Evolutionary conservation across 2,113 vertebrate species (phyloP), one percentile per base, ranked within the genome.

Genomic region (Herpailurus yagouaroundi): DNA sequence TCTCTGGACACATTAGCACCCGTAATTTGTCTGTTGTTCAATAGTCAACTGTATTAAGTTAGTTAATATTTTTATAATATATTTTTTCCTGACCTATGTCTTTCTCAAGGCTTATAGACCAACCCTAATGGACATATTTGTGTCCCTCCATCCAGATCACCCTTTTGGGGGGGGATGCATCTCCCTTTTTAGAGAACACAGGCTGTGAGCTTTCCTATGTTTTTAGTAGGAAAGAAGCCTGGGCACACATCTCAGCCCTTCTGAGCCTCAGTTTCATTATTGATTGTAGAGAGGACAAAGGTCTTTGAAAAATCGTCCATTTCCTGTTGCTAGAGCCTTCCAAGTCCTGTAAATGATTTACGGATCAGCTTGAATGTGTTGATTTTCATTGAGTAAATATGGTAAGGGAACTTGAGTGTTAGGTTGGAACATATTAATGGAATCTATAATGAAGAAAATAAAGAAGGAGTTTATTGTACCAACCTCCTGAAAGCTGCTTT

Each of bases 321-420:
- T 94, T 48, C 15, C 48, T 66, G 12, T 60, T 45, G 36, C 63
- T 94, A 91, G 84, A 68, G 36, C 27, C 52, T 93, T 85, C n/a
- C 23, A 57, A 48, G 71, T 63, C 41, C 45, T 60, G 13, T 73
- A 74, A 74, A 33, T 95, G 60, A 89, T 63, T 88, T 64, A 83
- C 63, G 16, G 41, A 86, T 87, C n/a, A 64, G 45, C 27, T 86
- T 50, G 36, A 91, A 38, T 38, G 36, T 87, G 57, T 76, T 79
- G 52, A 68, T 97, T 91, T 91, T 95, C 69, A 41, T 0, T 86
- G 69, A 82, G 77, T 88, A 74, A 83, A 63, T 91, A 41, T 38
- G 66, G 81, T 16, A 23, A 45, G 29, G 77, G 60, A 83, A 73
- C 16, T 38, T 88, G 25, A 71, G 38, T 69, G 9, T 84, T 55